Conservation (phyloP, 2,888 invertebrate genomes). For the Cataglyphis albicans region DNA sequence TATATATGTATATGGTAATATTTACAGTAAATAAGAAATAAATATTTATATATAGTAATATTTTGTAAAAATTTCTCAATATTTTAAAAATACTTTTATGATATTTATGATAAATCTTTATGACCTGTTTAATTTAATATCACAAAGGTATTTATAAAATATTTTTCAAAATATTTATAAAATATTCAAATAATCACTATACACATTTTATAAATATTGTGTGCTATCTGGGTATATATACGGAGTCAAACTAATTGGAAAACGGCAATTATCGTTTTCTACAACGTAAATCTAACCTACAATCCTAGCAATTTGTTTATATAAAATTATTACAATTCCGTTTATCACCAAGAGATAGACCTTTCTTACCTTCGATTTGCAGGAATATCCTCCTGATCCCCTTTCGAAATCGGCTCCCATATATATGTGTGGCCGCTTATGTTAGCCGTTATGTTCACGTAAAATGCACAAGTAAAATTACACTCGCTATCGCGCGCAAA, state of each 20-base stretch:
- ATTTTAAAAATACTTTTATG: too few relatives aligned
- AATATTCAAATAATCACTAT: too few relatives aligned
- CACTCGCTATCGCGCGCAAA: neutral
- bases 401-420: neutral
- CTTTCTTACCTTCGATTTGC: neutral
- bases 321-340: neutral
- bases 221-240: too few relatives aligned
- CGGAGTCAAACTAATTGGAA: neutral
- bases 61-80: too few relatives aligned
- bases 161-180: too few relatives aligned
- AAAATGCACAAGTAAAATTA: neutral
- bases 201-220: too few relatives aligned
- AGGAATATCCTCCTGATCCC: neutral
- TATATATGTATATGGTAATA: too few relatives aligned
- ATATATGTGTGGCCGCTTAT: neutral
- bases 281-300: neutral
- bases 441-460: neutral
- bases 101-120: too few relatives aligned
- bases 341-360: neutral
- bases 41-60: too few relatives aligned
- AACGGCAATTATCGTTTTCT: neutral
- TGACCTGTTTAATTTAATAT: too few relatives aligned
- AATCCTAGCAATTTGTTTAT: neutral
- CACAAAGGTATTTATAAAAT: too few relatives aligned
- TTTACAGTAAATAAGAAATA: too few relatives aligned